These are phyloP conservation scores for Caenorhabditis remanei DNA, from an alignment of 1,140 invertebrate genomes.

Conservation along the genomic window DNA sequence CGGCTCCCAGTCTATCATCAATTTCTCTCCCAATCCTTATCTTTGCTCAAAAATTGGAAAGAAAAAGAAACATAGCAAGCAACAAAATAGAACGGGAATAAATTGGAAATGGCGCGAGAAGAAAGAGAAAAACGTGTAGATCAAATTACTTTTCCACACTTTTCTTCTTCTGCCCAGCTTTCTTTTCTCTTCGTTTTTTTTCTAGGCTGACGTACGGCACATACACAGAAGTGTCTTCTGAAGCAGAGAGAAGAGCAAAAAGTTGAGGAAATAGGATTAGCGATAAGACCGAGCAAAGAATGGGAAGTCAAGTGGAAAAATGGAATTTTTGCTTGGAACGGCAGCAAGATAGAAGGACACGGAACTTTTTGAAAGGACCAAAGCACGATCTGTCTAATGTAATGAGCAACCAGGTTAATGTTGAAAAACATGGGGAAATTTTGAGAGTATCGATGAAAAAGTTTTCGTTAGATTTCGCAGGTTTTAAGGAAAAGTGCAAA, in stretches of 20 bases:
- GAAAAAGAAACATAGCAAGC: not conserved
- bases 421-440: too few species aligned
- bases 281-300: not conserved
- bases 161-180: not conserved
- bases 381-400: too few species aligned
- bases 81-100: not conserved
- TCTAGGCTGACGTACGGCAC: not conserved
- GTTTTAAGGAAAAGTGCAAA: too few species aligned
- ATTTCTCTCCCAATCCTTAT: not conserved
- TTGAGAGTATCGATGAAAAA: too few species aligned
- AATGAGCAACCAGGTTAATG: too few species aligned
- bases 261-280: conserved; percentile 37
- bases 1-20: not conserved
- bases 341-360: too few species aligned
- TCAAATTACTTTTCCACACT: conserved; percentile 50
- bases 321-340: not conserved
- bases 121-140: not conserved
- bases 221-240: not conserved
- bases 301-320: conserved; percentile 7
- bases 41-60: not conserved
- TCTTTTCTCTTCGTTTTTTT: not conserved
- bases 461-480: too few species aligned
- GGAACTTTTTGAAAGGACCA: not conserved
- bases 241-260: not conserved
- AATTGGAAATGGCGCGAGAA: not conserved